These are phyloP conservation scores for Lophius piscatorius DNA, from an alignment of 2,113 vertebrate species.

Conservation along the genomic window DNA sequence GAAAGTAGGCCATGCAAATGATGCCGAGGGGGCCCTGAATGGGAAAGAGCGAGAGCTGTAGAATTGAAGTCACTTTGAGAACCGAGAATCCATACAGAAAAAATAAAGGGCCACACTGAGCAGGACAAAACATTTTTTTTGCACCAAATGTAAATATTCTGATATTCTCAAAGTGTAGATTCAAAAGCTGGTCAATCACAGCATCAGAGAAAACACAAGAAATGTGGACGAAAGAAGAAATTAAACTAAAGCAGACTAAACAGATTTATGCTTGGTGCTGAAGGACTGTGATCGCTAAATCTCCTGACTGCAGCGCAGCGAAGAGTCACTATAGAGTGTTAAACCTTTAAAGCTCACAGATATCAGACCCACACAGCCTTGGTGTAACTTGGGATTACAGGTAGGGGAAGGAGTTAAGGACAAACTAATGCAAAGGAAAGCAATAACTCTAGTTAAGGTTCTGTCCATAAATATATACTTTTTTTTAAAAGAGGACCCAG, in stretches of 20 bases:
- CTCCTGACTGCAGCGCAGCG: conserved; percentile 36
- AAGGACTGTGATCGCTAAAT: conserved; percentile 53
- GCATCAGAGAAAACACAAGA: conserved; percentile 24
- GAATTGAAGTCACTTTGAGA: conserved; percentile 42
- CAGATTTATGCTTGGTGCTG: conserved; percentile 48
- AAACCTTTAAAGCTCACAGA: conserved; percentile 42
- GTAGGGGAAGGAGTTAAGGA: conserved; percentile 10
- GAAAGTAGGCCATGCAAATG: conserved; percentile 80
- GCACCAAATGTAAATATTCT: conserved; percentile 24
- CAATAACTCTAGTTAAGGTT: background rate
- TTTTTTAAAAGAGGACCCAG: background rate
- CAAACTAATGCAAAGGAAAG: conserved; percentile 12
- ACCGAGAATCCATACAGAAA: conserved; percentile 44
- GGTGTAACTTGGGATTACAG: conserved; percentile 53
- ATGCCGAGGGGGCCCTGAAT: conserved; percentile 54
- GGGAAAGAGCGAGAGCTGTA: conserved; percentile 42
- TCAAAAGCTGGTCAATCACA: conserved; percentile 39
- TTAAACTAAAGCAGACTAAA: conserved; percentile 54
- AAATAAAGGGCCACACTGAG: conserved; percentile 49
- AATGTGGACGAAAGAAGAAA: conserved; percentile 40
- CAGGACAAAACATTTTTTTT: conserved; percentile 10
- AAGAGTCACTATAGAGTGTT: conserved; percentile 58
- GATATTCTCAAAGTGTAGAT: conserved; percentile 27
- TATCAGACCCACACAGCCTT: conserved; percentile 41
- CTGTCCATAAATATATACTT: no score